Evolutionary conservation across 2,888 invertebrate species (phyloP).

Genomic region (Scrobipalpa costella): DNA sequence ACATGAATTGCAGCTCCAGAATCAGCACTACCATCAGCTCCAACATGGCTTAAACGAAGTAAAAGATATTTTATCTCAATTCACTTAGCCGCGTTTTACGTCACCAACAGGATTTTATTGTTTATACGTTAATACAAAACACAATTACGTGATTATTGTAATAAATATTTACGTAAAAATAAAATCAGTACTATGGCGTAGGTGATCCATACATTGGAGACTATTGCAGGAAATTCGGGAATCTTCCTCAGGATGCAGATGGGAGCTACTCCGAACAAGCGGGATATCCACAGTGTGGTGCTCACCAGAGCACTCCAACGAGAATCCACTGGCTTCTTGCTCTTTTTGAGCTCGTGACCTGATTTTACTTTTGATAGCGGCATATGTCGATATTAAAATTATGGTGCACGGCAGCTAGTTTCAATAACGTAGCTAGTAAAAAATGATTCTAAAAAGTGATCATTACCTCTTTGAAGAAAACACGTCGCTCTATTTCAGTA

Average conservation of each 20-base stretch:
- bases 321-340: neutral
- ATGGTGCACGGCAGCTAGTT: too few relatives aligned
- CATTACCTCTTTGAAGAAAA: too few relatives aligned
- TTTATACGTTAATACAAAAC: too few relatives aligned
- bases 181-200: neutral
- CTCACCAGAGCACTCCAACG: neutral
- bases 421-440: too few relatives aligned
- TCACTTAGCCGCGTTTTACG: too few relatives aligned
- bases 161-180: neutral
- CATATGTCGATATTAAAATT: neutral
- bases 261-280: constrained; percentile 12
- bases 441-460: too few relatives aligned
- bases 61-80: too few relatives aligned
- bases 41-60: too few relatives aligned
- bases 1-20: constrained; percentile 13
- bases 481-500: too few relatives aligned
- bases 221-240: neutral
- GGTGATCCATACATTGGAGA: neutral
- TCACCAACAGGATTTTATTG: too few relatives aligned
- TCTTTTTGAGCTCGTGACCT: neutral
- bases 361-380: neutral
- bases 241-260: neutral
- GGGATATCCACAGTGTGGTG: neutral
- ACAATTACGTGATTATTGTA: too few relatives aligned
- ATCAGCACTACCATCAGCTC: neutral